Percentiles rank a stretch among this genome's conserved stretches.
Conservation (phyloP, 2,797 vertebrate genomes). For the Halcyon badia region DNA sequence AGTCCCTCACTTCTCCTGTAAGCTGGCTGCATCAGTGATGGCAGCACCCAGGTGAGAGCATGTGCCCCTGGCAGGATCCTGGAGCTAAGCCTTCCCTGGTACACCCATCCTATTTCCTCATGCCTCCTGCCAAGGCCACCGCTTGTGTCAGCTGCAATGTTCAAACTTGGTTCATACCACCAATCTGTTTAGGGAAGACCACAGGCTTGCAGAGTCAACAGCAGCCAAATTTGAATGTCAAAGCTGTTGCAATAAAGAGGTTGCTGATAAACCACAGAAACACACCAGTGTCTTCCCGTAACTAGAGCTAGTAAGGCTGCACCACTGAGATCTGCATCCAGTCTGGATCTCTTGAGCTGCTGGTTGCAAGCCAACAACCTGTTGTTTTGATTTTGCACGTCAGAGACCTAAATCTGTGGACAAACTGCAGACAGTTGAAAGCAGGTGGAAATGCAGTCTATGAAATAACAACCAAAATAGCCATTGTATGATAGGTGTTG, state of each 20-base stretch:
- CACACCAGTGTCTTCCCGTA: background rate
- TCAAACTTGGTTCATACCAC: background rate
- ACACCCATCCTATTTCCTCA: background rate
- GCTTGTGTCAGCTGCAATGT: background rate
- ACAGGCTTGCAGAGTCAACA: background rate
- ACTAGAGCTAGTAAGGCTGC: background rate
- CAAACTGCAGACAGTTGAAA: background rate
- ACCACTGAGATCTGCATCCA: background rate
- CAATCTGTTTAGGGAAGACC: background rate
- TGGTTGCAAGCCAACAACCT: background rate
- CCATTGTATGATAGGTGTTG: background rate
- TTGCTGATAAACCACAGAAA: background rate
- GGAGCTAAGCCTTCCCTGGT: background rate
- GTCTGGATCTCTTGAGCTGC: background rate
- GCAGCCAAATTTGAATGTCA: background rate
- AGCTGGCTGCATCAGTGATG: accelerated
- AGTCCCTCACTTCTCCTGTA: background rate
- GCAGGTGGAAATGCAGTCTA: background rate
- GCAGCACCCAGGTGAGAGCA: background rate
- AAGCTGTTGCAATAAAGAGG: background rate
- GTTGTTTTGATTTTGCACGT: background rate
- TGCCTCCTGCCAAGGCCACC: background rate
- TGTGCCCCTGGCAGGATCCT: background rate
- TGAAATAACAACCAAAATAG: background rate
- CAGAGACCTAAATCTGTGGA: background rate